These are phyloP conservation scores for Axis porcinus DNA, from an alignment of 2,113 vertebrate species.

Conservation along the genomic window DNA sequence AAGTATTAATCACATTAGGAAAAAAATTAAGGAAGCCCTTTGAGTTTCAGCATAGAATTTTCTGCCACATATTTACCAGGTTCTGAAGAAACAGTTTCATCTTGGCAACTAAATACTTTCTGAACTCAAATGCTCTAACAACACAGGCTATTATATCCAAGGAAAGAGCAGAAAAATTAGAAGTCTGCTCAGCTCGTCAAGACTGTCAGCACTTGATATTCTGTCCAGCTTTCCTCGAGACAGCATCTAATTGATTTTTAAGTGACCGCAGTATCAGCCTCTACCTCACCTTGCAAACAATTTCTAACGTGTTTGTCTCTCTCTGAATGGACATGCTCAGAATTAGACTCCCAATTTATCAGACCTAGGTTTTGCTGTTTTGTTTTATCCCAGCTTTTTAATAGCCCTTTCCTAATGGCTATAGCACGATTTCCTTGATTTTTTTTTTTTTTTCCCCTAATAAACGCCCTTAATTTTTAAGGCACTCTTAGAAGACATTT, in stretches of 20 bases:
- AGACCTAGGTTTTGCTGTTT: background rate
- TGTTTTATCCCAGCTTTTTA: background rate
- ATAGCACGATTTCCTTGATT: background rate
- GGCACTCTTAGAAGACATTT: background rate
- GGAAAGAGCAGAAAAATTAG: background rate
- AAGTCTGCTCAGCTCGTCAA: background rate
- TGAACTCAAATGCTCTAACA: background rate
- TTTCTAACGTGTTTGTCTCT: background rate
- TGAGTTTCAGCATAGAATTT: background rate
- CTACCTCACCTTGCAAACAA: background rate
- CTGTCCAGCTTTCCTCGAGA: background rate
- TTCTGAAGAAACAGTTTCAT: background rate
- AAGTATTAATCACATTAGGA: background rate
- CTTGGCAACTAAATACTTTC: background rate
- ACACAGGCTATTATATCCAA: background rate
- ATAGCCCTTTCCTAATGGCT: background rate
- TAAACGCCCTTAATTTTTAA: background rate
- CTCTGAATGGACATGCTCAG: background rate
- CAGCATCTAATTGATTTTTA: constrained; percentile 49
- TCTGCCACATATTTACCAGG: background rate
- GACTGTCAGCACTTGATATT: background rate
- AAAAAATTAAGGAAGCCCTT: background rate
- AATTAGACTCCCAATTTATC: constrained; percentile 4
- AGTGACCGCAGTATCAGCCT: background rate
- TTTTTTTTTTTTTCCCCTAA: background rate